Conservation (phyloP, 2,888 invertebrate species). For the Lithophane leautieri region DNA sequence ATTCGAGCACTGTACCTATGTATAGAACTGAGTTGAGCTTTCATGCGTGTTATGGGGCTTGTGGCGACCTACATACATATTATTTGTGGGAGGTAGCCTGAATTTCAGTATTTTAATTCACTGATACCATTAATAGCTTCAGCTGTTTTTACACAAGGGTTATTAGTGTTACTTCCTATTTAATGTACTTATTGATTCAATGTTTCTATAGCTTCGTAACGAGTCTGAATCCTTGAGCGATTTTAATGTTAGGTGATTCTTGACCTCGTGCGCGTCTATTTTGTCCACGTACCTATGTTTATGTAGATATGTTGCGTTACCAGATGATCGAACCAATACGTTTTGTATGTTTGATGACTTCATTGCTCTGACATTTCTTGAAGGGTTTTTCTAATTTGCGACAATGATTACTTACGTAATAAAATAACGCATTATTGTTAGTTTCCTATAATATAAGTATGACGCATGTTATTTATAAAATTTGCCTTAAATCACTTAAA, state of each 20-base stretch:
- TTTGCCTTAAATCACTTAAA: not conserved
- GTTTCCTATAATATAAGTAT: not conserved
- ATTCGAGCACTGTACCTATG: slow-evolving; percentile 77
- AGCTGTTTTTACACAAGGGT: slow-evolving; percentile 43
- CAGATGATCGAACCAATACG: slow-evolving; percentile 5
- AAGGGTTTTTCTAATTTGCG: slow-evolving; percentile 26
- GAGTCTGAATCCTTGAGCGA: slow-evolving; percentile 5
- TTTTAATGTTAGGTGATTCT: slow-evolving; percentile 18
- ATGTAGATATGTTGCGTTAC: slow-evolving; percentile 14
- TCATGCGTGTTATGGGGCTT: slow-evolving; percentile 62
- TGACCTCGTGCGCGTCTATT: slow-evolving; percentile 33
- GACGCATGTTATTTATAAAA: slow-evolving; percentile 20
- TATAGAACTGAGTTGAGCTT: slow-evolving; percentile 67
- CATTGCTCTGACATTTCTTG: slow-evolving; percentile 17
- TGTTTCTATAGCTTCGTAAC: slow-evolving; percentile 1
- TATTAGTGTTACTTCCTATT: slow-evolving; percentile 5
- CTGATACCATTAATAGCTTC: slow-evolving; percentile 53
- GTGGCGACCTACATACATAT: slow-evolving; percentile 76
- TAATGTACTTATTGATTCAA: slow-evolving; percentile 13
- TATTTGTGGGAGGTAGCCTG: slow-evolving; percentile 70
- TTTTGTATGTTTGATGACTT: slow-evolving; percentile 23
- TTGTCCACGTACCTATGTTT: slow-evolving; percentile 20
- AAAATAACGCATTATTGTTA: slow-evolving; percentile 2
- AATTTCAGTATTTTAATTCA: slow-evolving; percentile 57
- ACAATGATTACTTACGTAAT: not conserved